Percentiles rank a stretch among this genome's conserved stretches.
Conservation (phyloP, 92 coral and sea anemone species). For the Palythoa caribaeorum region DNA sequence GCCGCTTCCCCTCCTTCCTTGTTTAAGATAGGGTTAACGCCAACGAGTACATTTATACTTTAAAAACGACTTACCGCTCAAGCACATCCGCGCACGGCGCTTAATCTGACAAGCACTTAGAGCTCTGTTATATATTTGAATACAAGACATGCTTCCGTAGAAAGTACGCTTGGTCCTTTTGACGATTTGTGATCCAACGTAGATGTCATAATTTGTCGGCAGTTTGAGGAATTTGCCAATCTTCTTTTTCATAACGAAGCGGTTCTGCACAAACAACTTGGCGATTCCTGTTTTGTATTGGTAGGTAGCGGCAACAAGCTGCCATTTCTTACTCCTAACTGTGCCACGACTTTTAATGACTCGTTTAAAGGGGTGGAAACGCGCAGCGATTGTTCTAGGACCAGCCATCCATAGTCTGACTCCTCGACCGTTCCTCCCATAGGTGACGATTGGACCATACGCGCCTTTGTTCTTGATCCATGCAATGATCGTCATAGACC, state of each 20-base stretch:
- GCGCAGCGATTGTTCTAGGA: conserved; percentile 67
- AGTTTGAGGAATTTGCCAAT: conserved; percentile 18
- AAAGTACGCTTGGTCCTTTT: neutral
- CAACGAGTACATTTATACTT: too few relatives aligned
- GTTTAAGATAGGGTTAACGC: too few relatives aligned
- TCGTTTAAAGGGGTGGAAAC: conserved; percentile 49
- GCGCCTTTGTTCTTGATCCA: conserved; percentile 81
- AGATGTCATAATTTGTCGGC: conserved; percentile 23
- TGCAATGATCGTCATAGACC: conserved; percentile 75
- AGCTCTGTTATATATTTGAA: conserved; percentile 31
- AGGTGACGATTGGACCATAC: conserved; percentile 72
- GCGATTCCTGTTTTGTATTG: conserved; percentile 22
- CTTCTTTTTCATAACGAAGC: neutral
- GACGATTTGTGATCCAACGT: conserved; percentile 8
- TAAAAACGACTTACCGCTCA: conserved; percentile 14
- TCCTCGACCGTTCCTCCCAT: conserved; percentile 79
- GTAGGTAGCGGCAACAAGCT: conserved; percentile 35
- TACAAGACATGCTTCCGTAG: conserved; percentile 36
- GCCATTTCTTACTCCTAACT: conserved; percentile 27
- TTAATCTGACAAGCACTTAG: conserved; percentile 25
- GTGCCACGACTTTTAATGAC: conserved; percentile 21
- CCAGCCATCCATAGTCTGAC: conserved; percentile 78
- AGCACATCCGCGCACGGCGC: conserved; percentile 33
- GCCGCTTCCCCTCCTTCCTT: too few relatives aligned
- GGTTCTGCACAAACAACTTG: conserved; percentile 19